Evolutionary conservation across 2,113 vertebrate species (phyloP), one percentile per base, ranked within the genome.

Genomic region (Vidua chalybeata): DNA sequence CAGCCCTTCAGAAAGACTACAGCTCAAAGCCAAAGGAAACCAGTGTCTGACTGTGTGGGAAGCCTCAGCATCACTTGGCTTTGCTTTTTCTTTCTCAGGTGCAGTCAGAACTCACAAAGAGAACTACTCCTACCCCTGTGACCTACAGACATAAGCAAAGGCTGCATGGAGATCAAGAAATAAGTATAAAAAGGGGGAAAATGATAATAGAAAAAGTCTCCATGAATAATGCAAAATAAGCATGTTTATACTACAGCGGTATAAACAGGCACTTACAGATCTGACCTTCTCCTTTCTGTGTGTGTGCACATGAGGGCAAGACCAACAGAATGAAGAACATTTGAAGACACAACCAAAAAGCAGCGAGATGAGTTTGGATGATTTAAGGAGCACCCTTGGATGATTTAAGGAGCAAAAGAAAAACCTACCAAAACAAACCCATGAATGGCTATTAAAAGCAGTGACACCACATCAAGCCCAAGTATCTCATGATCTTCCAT

Each of bases 291-390:
- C 15, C 37, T 52, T 89, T 66, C 54, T 75, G 5, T 35, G 54
- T 30, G 33, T 24, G 30, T 15, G 19, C 49, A 56, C 58, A 41
- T 1, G 3, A 63, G 21, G 1, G 2, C 5, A 35, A 2, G 20
- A 48, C 3, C 4, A 86, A 48, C 43, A 61, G 48, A 72, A 63
- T 23, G 72, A 86, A n/a, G n/a, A 54, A 52, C 37, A 54, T 35
- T n/a, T 41, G 30, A 79, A 92, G 58, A 56, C 0, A 3, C 20
- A 31, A 69, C 11, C 24, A 74, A 58, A 78, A 75, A 41, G n/a
- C 52, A 90, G 43, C 15, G 15, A 62, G 26, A 87, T 74, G 61
- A 55, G 13, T 45, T 84, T 66, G n/a, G 43, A 58, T 4, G 18
- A 77, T 33, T 76, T 68, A 72, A 90, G 39, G 37, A 75, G 37